Evolutionary conservation across 2,797 vertebrate species (phyloP).

Genomic region (Rhinella marina): DNA sequence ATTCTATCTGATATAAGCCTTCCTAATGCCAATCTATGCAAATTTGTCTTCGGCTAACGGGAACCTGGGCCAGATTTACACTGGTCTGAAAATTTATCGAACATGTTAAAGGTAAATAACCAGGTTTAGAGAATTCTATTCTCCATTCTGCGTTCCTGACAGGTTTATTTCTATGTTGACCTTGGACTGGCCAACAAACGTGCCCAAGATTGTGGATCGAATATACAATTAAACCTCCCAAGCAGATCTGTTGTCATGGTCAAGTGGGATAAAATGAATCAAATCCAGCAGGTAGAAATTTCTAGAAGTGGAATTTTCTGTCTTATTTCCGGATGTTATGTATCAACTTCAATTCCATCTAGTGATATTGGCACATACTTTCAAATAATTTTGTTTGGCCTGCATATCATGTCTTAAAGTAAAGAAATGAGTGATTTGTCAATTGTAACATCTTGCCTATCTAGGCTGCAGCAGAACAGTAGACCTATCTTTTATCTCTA

Average conservation of each 20-base stretch:
- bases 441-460: neutral
- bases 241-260: constrained; percentile 12
- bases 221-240: constrained; percentile 20
- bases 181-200: neutral
- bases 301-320: neutral
- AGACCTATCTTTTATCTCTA: neutral
- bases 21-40: neutral
- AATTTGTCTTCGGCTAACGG: no score
- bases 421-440: no score
- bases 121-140: neutral
- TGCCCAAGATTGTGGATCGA: neutral
- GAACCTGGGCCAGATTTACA: neutral
- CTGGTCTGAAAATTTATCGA: neutral
- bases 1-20: neutral
- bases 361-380: no score
- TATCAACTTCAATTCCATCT: neutral
- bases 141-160: neutral
- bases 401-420: no score
- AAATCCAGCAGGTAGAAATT: neutral
- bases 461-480: neutral
- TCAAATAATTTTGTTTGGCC: no score
- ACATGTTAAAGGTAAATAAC: constrained; percentile 5
- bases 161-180: constrained; percentile 21
- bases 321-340: neutral
- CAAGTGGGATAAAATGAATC: constrained; percentile 6